Base-by-base conservation (phyloP, 2,888 invertebrate species). In the Polyommatus icarus region DNA sequence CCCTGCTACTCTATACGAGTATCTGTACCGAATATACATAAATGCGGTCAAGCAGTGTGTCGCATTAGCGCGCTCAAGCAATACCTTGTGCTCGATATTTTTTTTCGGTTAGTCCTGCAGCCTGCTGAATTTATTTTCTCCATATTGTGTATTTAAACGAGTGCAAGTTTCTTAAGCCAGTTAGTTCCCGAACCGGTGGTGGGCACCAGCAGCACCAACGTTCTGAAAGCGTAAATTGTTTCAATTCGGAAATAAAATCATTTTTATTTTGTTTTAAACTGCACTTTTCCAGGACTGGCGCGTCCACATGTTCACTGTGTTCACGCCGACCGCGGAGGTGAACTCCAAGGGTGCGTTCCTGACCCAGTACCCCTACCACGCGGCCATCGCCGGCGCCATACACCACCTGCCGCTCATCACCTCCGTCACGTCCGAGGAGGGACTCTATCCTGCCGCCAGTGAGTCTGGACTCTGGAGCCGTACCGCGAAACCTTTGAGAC, bases 331-430 rank as follows among this genome's bases (percentile, higher is more conserved):
- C 0, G 92, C 96, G 0, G 97, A 98, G 83, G 88, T 94, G 0
- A 78, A 85, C 54, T 87, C 89, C 0, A 82, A 88, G 18, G 91
- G 95, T 36, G 95, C 96, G 0, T 96, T 97, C 88, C 88, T 98
- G 7, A 94, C 95, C 0, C 94, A 96, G 79, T 94, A 96, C 78
- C 97, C 97, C 0, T 94, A 94, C 82, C 92, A 94, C 57, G 94
- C 96, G 0, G 93, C 97, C 1, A 92, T 87, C 79, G 90, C 94
- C 10, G 96, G 96, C 0, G 89, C 94, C 54, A 95, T 96, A 82
- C 92, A 95, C n/a, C 95, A 96, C 80, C 83, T 96, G 10, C 97
- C 97, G 0, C 96, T 97, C 94, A 94, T 97, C 77, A 94, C 95
- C 1, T 95, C 96, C 3, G 95, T 96, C 76, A 95, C 96, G 0